phyloP scores from a whole-genome alignment of 2,797 vertebrate genomes.

The Micrastur ruficollis region DNA sequence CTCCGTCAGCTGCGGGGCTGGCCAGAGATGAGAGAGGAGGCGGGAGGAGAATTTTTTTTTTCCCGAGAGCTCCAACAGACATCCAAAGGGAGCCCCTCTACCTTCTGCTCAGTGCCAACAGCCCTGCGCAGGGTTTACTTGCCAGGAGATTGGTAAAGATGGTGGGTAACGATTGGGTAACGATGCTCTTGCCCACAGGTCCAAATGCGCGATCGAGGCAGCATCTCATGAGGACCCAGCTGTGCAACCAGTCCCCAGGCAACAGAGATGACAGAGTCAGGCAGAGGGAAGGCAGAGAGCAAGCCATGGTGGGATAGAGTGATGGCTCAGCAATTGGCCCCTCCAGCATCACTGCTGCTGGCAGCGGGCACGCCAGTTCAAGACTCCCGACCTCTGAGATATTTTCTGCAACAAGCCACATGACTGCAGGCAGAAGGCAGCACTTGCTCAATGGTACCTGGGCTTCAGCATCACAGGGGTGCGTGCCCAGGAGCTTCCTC shows the following conservation, averaged over 20 bases:
- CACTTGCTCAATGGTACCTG: neutral
- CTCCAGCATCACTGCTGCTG: neutral
- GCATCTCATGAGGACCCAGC: neutral
- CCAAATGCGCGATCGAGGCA: neutral
- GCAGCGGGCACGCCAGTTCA: neutral
- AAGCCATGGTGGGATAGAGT: neutral
- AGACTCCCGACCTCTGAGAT: neutral
- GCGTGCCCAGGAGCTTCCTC: neutral
- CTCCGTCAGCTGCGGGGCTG: neutral
- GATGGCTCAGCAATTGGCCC: fast-evolving
- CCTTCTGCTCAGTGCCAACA: neutral
- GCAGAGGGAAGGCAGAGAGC: neutral
- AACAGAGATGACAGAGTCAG: neutral
- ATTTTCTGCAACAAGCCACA: fast-evolving
- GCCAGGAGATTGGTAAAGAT: neutral
- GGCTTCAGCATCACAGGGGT: neutral
- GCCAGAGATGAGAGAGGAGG: neutral
- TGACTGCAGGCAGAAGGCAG: neutral
- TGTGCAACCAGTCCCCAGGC: neutral
- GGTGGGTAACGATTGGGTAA: neutral
- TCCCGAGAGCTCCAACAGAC: neutral
- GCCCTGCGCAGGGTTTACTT: neutral
- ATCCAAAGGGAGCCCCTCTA: neutral
- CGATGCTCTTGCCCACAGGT: neutral
- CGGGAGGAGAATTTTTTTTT: neutral